A percentile compares a stretch with the other conserved stretches of the same genome.
phyloP scores from a whole-genome alignment of 2,113 vertebrate genomes.

The Nycticryphes semicollaris region DNA sequence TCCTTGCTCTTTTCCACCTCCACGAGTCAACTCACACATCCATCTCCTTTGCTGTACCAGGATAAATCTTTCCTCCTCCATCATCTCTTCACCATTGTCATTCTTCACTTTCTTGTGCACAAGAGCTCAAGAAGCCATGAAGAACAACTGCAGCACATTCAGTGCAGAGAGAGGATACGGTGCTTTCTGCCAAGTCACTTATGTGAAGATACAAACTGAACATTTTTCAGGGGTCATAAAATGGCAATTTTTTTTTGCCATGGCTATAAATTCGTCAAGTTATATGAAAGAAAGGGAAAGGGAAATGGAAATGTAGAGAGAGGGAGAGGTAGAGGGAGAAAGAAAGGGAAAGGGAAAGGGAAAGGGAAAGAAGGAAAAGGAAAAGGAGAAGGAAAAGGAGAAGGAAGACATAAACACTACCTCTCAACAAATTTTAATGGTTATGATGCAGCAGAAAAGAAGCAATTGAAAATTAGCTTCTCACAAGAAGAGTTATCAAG shows the following conservation, averaged over 20 bases:
- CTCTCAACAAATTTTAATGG: neutral
- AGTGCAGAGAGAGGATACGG: neutral
- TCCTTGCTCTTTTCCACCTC: neutral
- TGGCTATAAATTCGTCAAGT: neutral
- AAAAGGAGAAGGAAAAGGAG: neutral
- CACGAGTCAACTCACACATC: neutral
- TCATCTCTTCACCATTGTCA: neutral
- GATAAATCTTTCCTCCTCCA: neutral
- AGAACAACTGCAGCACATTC: neutral
- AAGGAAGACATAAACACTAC: neutral
- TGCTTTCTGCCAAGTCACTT: neutral
- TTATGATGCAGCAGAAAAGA: neutral
- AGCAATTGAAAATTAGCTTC: neutral
- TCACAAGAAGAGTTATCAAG: no score
- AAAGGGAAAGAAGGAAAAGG: neutral
- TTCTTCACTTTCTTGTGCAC: neutral
- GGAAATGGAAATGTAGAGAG: neutral
- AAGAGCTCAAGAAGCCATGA: neutral
- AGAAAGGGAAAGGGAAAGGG: neutral
- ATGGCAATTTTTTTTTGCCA: neutral
- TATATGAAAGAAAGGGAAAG: neutral
- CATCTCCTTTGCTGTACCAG: neutral
- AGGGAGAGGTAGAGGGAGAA: neutral
- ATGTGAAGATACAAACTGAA: neutral
- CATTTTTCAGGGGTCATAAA: neutral